These are phyloP conservation scores for Chondrilla cf. caribensis DNA, from an alignment of 37 sponge, comb jelly and placozoan species.

Conservation along the genomic window DNA sequence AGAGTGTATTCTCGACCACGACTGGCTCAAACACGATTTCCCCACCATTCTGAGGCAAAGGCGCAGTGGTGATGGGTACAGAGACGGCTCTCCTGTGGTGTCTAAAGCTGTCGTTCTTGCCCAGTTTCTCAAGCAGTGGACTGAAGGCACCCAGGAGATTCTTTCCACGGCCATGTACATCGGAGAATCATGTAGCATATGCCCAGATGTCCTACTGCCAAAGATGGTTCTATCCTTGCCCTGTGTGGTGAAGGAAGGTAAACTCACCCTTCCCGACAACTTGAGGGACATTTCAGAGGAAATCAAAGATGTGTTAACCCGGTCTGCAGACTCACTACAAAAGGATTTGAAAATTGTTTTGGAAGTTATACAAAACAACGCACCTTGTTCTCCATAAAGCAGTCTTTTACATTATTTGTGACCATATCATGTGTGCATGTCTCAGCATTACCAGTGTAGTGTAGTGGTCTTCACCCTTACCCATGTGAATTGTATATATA, in stretches of 20 bases:
- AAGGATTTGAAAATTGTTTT: no score
- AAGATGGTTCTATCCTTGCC: conserved; percentile 34
- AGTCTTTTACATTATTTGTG: no score
- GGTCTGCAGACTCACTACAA: no score
- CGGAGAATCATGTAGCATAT: conserved; percentile 7
- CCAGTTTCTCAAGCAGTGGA: conserved; percentile 25
- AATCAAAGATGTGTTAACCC: no score
- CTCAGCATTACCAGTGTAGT: no score
- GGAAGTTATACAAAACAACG: no score
- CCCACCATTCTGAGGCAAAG: not conserved
- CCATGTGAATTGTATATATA: no score
- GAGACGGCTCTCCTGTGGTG: not conserved
- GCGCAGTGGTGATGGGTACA: not conserved
- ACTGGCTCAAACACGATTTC: conserved; percentile 47
- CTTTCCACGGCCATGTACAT: conserved; percentile 44
- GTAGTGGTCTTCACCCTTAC: no score
- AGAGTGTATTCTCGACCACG: conserved; percentile 47
- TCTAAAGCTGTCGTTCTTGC: conserved; percentile 40
- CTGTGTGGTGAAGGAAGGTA: conserved; percentile 12
- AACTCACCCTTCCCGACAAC: conserved; percentile 2
- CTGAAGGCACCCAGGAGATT: not conserved
- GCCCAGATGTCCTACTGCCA: conserved; percentile 5
- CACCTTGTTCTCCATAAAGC: no score
- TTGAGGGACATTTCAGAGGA: not conserved
- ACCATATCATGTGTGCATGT: no score